phyloP scores from a whole-genome alignment of 2,797 vertebrate species.

The Furcifer pardalis region DNA sequence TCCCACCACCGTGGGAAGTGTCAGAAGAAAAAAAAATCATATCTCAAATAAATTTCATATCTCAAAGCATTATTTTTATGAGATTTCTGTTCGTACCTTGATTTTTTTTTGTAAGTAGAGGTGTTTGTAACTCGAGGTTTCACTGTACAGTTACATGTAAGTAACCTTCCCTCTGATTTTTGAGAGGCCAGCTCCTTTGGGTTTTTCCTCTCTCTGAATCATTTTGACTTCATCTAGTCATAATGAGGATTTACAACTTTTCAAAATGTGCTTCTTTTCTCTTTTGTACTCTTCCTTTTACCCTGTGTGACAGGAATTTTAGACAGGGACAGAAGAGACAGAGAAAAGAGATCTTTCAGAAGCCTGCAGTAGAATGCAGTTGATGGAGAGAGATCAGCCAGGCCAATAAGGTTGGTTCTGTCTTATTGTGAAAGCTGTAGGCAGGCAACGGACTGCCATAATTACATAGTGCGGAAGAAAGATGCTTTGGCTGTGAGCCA shows the following conservation, averaged over 20 bases:
- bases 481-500: background rate
- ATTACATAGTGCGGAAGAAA: background rate
- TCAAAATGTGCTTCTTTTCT: background rate
- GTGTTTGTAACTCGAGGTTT: too few species aligned
- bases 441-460: background rate
- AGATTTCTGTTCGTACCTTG: too few species aligned
- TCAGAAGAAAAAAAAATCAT: too few species aligned
- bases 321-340: background rate
- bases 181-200: background rate
- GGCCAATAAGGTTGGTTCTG: background rate
- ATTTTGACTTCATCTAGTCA: background rate
- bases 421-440: background rate
- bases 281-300: background rate
- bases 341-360: background rate
- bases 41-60: too few species aligned
- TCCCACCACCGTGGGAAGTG: too few species aligned
- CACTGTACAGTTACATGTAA: too few species aligned
- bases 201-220: background rate
- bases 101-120: too few species aligned
- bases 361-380: background rate
- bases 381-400: background rate
- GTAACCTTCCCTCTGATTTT: too few species aligned
- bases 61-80: too few species aligned
- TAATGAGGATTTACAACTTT: background rate
- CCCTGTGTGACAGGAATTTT: background rate